Evolutionary conservation across 2,113 vertebrate species (phyloP).

Genomic region (Holacanthus passer): DNA sequence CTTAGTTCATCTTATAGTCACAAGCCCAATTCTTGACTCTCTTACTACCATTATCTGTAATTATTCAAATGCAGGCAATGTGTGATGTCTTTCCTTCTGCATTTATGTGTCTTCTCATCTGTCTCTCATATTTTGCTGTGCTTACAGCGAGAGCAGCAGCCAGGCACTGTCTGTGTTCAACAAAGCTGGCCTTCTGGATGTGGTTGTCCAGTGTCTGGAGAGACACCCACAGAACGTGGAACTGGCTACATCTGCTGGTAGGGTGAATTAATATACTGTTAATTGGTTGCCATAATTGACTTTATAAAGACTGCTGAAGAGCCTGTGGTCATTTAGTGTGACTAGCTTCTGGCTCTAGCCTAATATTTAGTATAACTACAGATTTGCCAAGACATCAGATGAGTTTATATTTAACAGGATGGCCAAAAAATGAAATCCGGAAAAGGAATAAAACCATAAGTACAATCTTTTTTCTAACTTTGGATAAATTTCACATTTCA

Average conservation of each 20-base stretch:
- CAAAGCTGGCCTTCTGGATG: conserved; percentile 90
- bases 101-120: not conserved
- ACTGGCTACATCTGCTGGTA: conserved; percentile 94
- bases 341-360: not conserved
- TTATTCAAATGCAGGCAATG: not conserved
- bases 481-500: no score
- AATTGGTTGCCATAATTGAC: not conserved
- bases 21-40: not conserved
- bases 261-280: conserved; percentile 37
- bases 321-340: not conserved
- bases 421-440: no score
- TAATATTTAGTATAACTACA: not conserved
- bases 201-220: conserved; percentile 90
- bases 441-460: no score
- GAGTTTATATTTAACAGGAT: no score
- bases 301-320: not conserved
- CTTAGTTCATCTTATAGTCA: not conserved
- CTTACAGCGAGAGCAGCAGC: conserved; percentile 91
- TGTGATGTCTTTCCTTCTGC: not conserved
- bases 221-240: conserved; percentile 89
- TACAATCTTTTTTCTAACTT: no score
- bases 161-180: conserved; percentile 92
- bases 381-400: not conserved
- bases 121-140: conserved; percentile 6
- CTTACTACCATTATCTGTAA: not conserved